Conservation (phyloP, 1,140 invertebrate genomes). For the Drosophila melanica region DNA sequence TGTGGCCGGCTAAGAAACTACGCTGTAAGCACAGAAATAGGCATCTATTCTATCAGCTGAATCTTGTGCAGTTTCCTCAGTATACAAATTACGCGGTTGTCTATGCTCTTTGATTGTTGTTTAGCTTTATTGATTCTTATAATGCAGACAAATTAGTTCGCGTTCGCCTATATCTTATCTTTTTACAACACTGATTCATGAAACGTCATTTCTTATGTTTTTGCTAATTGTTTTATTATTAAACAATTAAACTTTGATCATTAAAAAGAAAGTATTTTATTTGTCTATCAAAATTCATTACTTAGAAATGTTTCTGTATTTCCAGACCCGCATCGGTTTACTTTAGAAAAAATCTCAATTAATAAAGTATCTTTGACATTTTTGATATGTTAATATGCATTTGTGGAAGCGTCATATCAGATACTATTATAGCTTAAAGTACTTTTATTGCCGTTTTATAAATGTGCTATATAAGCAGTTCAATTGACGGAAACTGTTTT, state of each 20-base stretch:
- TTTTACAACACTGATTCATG: neutral
- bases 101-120: slow-evolving; percentile 2
- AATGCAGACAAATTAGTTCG: slow-evolving; percentile 10
- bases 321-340: neutral
- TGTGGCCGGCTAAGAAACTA: slow-evolving; percentile 24
- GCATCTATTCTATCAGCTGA: slow-evolving; percentile 29
- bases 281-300: no score
- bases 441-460: slow-evolving; percentile 23
- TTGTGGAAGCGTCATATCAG: neutral
- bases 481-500: slow-evolving; percentile 60
- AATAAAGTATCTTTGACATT: no score
- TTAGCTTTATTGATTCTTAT: neutral
- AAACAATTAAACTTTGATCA: no score
- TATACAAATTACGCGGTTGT: slow-evolving; percentile 10
- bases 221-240: slow-evolving; percentile 7
- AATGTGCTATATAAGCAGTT: slow-evolving; percentile 36
- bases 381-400: slow-evolving; percentile 9
- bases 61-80: slow-evolving; percentile 11
- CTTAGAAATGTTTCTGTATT: neutral
- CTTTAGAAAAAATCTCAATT: neutral
- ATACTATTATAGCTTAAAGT: slow-evolving; percentile 14
- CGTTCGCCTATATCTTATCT: slow-evolving; percentile 22
- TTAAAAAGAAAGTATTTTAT: no score
- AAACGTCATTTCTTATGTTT: neutral
- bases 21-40: slow-evolving; percentile 26